These are phyloP conservation scores for Pediacus dermestoides DNA, from an alignment of 2,888 invertebrate species.

Conservation along the genomic window DNA sequence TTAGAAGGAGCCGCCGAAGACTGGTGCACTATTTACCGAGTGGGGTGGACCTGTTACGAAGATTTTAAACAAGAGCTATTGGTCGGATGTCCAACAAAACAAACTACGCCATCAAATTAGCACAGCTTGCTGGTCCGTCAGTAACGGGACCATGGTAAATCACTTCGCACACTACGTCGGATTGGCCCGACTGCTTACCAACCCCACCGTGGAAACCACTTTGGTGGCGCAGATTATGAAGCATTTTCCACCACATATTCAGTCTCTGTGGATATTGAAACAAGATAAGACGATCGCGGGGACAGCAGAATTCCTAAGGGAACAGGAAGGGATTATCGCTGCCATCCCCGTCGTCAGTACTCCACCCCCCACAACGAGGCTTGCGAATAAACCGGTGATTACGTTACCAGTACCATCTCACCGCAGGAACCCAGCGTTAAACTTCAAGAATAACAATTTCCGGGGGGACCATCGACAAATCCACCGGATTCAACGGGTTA, in stretches of 20 bases:
- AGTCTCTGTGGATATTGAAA: constrained; percentile 14
- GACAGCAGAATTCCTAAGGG: constrained; percentile 11
- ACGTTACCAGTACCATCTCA: too few relatives aligned
- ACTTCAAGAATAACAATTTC: too few relatives aligned
- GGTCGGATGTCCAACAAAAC: constrained; percentile 12
- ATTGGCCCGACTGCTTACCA: constrained; percentile 8
- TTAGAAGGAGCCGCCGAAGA: background rate
- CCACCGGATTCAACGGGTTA: too few relatives aligned
- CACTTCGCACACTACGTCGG: constrained; percentile 11
- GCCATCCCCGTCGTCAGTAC: background rate
- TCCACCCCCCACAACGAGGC: background rate
- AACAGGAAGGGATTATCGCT: constrained; percentile 10
- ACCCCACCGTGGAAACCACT: constrained; percentile 5
- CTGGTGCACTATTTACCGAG: constrained; percentile 6
- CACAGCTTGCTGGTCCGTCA: background rate
- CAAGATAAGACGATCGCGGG: constrained; percentile 5
- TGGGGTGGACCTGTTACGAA: background rate
- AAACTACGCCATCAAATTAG: constrained; percentile 8
- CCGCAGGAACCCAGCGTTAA: too few relatives aligned
- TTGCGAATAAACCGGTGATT: too few relatives aligned
- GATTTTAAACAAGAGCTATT: constrained; percentile 10
- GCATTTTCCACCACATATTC: constrained; percentile 14
- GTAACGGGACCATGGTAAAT: constrained; percentile 5
- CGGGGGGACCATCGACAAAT: too few relatives aligned
- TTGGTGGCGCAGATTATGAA: constrained; percentile 10